Conservation (phyloP, 2,113 vertebrate genomes). For the Prionailurus bengalensis region DNA sequence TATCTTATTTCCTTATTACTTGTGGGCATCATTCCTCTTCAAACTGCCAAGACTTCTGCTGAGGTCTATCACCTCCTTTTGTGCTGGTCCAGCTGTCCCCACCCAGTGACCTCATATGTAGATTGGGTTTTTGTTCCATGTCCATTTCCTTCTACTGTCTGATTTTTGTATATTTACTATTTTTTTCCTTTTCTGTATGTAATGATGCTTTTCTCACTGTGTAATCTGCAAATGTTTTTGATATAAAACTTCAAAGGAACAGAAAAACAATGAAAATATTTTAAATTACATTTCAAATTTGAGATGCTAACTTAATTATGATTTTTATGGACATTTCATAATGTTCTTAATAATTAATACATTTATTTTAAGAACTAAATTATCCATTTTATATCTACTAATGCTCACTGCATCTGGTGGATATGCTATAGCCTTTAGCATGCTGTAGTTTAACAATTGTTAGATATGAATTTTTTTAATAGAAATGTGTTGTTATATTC, state of each 20-base stretch:
- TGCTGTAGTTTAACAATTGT: not conserved
- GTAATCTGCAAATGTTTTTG: not conserved
- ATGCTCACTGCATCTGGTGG: not conserved
- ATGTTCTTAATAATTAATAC: not conserved
- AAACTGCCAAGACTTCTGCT: rapidly evolving
- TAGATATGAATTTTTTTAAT: not conserved
- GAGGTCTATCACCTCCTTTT: not conserved
- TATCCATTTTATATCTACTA: not conserved
- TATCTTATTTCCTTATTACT: not conserved
- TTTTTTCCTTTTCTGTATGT: not conserved
- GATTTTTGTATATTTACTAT: not conserved
- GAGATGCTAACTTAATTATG: not conserved
- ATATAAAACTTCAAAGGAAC: not conserved
- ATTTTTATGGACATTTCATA: not conserved
- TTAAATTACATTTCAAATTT: not conserved
- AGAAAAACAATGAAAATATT: not conserved
- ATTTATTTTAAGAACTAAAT: not conserved
- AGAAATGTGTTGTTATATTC: not conserved
- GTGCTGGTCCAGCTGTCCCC: not conserved
- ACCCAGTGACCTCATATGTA: not conserved
- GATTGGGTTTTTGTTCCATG: not conserved
- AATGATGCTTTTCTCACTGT: not conserved
- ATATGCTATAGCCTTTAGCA: not conserved
- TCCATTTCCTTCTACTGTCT: not conserved
- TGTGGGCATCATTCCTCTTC: not conserved